Conservation (phyloP, 2,113 vertebrate species). For the Picathartes gymnocephalus region DNA sequence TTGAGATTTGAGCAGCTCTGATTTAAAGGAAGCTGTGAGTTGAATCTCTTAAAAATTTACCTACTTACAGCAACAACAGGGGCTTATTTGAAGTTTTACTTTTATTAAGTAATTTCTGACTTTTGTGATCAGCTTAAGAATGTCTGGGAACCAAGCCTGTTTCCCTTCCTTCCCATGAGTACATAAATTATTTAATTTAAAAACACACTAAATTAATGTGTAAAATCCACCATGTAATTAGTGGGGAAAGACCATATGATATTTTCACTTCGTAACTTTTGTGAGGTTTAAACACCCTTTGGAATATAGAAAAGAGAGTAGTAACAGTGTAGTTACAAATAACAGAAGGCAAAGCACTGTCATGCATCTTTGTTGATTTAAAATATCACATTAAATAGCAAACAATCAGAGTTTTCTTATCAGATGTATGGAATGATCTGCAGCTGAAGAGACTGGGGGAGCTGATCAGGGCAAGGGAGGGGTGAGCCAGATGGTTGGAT, state of each 20-base stretch:
- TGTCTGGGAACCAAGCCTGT: background rate
- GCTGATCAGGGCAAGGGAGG: background rate
- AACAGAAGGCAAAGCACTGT: constrained; percentile 21
- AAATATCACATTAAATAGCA: background rate
- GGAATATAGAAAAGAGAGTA: background rate
- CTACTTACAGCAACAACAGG: background rate
- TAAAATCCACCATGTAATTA: background rate
- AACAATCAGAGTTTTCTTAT: background rate
- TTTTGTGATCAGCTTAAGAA: constrained; percentile 1
- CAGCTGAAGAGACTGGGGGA: background rate
- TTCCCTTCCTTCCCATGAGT: background rate
- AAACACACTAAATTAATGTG: background rate
- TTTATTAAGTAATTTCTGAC: background rate
- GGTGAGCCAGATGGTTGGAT: background rate
- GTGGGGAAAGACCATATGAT: constrained; percentile 39
- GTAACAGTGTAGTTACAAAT: background rate
- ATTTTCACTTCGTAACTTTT: background rate
- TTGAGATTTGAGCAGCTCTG: background rate
- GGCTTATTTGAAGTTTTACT: background rate
- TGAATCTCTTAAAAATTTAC: background rate
- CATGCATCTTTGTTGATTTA: constrained; percentile 20
- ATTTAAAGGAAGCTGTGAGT: background rate
- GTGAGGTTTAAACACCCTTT: constrained; percentile 26
- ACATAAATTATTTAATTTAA: background rate
- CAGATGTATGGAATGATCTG: background rate